Evolutionary conservation across 2,113 vertebrate species (phyloP), one percentile per base, ranked within the genome.

Genomic region (Proterorhinus semilunaris): DNA sequence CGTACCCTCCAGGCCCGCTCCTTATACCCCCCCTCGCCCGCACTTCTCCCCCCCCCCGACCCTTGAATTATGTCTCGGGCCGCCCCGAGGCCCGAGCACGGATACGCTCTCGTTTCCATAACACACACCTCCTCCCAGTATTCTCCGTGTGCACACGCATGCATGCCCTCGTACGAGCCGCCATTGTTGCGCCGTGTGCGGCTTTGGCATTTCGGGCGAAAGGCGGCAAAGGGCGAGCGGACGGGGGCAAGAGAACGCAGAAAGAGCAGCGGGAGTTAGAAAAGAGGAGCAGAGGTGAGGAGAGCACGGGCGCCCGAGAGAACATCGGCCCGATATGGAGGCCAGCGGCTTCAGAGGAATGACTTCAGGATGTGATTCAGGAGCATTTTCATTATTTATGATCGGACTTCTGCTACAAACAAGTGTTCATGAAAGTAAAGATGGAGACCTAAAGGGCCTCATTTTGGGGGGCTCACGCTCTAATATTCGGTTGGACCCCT

Each of bases 221-320:
- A 84, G 82, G 83, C 80, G 86, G 81, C 58, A 89, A 85, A 83
- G 83, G 79, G 81, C 82, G 79, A 66, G 71, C 72, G 66, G 75
- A 57, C 48, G 2, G 66, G 16, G 54, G 0, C 65, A 63, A 55
- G 54, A 63, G 66, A 65, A 69, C 52, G 53, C 52, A 57, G 51
- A 8, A 10, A 62, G 44, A 27, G 54, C 51, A 36, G 16, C 7
- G 44, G 7, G 15, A 36, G 42, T 48, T 43, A 11, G 49, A 11
- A 17, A 51, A 13, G 6, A 15, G 5, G 7, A 7, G 21, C 10
- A 21, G 12, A 51, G 7, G 50, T 49, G 48, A 36, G 27, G 27
- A 5, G 27, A 36, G 27, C 27, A 36, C 27, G 4, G 4, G 27
- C 4, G 27, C 2, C 4, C 27, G 4, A 1, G 4, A 36, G 27